Evolutionary conservation across 1,140 invertebrate genomes (phyloP).

Genomic region (Drosophila melanica): DNA sequence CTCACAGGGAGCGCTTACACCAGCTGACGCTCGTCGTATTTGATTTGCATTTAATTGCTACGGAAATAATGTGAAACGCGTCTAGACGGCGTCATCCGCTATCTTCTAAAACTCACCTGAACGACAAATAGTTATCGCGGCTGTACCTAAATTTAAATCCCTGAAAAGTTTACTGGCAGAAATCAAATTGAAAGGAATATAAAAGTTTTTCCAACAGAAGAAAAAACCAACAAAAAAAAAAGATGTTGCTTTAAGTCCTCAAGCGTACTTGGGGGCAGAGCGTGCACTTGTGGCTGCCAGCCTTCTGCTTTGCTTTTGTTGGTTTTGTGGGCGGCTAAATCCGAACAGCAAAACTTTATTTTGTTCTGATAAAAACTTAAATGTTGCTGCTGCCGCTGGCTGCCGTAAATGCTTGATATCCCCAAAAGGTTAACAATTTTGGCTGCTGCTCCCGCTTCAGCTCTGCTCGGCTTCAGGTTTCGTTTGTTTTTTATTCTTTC

Average conservation of each 20-base stretch:
- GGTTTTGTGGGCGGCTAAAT: conserved; percentile 42
- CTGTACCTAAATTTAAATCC: conserved; percentile 64
- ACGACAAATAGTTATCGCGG: conserved; percentile 26
- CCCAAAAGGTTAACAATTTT: conserved; percentile 79
- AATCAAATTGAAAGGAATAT: conserved; percentile 71
- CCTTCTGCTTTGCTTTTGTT: conserved; percentile 35
- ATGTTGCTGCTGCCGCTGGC: conserved; percentile 56
- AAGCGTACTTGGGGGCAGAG: conserved; percentile 26
- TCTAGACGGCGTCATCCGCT: conserved; percentile 44
- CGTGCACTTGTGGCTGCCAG: conserved; percentile 45
- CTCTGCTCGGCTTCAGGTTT: conserved; percentile 41
- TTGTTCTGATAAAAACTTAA: conserved; percentile 78
- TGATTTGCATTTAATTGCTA: conserved; percentile 58
- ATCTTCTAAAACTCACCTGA: conserved; percentile 50
- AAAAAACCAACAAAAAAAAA: conserved; percentile 34
- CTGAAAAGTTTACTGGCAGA: conserved; percentile 52
- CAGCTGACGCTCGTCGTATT: conserved; percentile 27
- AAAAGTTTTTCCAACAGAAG: conserved; percentile 53
- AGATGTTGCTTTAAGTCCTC: conserved; percentile 35
- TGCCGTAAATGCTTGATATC: conserved; percentile 78
- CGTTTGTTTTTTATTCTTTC: conserved; percentile 36
- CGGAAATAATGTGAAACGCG: conserved; percentile 37
- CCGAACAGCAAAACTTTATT: conserved; percentile 74
- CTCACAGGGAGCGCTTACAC: conserved; percentile 1
- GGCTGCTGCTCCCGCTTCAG: conserved; percentile 45